These are phyloP conservation scores for Argyresthia goedartella DNA, from an alignment of 2,888 invertebrate genomes.

Conservation along the genomic window DNA sequence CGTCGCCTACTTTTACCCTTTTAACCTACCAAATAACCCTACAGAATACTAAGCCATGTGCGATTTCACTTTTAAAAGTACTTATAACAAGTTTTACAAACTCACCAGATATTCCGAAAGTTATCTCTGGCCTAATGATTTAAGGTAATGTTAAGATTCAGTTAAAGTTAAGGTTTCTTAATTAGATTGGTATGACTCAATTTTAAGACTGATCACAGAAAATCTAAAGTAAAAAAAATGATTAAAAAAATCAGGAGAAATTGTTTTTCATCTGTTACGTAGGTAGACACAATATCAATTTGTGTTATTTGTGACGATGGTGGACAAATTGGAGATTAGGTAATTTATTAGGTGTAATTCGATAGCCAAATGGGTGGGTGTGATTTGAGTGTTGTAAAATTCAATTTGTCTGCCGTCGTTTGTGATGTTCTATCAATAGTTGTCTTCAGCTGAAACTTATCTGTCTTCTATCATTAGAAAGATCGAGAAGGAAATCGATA, in stretches of 20 bases:
- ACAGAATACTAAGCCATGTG: not conserved
- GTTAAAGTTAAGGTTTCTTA: conserved; percentile 45
- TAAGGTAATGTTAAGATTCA: conserved; percentile 53
- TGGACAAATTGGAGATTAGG: conserved; percentile 3
- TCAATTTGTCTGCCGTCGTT: conserved; percentile 27
- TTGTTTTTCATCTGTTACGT: conserved; percentile 25
- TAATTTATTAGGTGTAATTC: conserved; percentile 15
- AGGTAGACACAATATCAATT: conserved; percentile 3
- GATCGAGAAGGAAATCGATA: conserved; percentile 42
- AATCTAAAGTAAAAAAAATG: conserved; percentile 32
- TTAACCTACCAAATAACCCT: conserved; percentile 8
- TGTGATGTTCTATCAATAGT: conserved; percentile 25
- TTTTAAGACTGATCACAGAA: conserved; percentile 71
- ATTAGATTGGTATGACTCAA: conserved; percentile 68
- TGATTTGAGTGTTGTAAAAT: conserved; percentile 22
- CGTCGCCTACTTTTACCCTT: not conserved
- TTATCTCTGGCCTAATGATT: conserved; percentile 59
- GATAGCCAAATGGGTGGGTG: conserved; percentile 39
- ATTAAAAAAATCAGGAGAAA: conserved; percentile 34
- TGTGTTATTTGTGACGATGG: conserved; percentile 12
- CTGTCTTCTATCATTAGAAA: conserved; percentile 47
- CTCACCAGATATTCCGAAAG: conserved; percentile 29
- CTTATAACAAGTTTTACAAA: conserved; percentile 13
- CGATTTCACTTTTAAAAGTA: not conserved
- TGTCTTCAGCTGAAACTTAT: conserved; percentile 48